Conservation (phyloP, 92 coral and sea anemone genomes). For the Porites divaricata region DNA sequence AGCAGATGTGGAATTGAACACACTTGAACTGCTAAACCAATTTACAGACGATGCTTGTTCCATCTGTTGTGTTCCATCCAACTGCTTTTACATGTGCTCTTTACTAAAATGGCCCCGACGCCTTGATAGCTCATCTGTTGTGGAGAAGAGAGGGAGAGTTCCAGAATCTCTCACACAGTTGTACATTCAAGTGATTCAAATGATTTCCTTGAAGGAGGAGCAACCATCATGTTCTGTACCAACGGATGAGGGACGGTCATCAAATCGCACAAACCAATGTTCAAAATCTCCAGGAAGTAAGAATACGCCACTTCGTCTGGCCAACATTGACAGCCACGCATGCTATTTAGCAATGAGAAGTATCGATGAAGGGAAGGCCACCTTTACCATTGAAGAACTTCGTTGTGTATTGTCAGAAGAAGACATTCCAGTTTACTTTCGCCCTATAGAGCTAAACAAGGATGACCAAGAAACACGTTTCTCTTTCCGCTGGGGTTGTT, state of each 20-base stretch:
- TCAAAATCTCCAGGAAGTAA: not conserved
- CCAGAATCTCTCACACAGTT: slow-evolving; percentile 28
- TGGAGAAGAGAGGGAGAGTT: not conserved
- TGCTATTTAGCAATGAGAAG: slow-evolving; percentile 33
- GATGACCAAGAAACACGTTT: not conserved
- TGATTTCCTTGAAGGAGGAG: not conserved
- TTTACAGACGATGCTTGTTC: slow-evolving; percentile 26
- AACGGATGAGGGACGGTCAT: not conserved
- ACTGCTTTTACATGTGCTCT: slow-evolving; percentile 30
- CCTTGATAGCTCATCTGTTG: not conserved
- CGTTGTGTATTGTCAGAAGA: slow-evolving; percentile 1
- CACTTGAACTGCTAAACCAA: not conserved
- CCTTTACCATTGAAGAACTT: not conserved
- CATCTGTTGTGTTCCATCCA: slow-evolving; percentile 23
- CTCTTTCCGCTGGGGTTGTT: slow-evolving; percentile 11
- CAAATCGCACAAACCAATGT: not conserved
- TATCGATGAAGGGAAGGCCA: not conserved
- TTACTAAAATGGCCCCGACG: not conserved
- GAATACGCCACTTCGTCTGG: not conserved
- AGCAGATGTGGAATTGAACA: not conserved
- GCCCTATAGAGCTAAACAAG: not conserved
- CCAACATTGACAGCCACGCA: not conserved
- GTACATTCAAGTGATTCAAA: slow-evolving; percentile 10
- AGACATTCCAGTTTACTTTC: slow-evolving; percentile 3
- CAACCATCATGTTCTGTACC: not conserved